Base-by-base conservation (phyloP, 1,140 invertebrate species). In the Periplaneta americana region DNA sequence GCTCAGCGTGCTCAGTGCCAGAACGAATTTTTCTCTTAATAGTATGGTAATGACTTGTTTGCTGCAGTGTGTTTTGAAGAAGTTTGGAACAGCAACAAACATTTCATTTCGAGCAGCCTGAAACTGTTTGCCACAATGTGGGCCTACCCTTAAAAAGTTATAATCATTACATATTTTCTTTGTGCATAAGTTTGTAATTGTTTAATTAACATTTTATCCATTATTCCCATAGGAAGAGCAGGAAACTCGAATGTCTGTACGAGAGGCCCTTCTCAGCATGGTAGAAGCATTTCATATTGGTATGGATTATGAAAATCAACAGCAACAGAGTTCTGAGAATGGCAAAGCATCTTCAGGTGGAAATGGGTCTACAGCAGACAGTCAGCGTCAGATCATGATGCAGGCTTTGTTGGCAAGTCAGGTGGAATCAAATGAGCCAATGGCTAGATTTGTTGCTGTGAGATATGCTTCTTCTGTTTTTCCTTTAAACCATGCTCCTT, bases 381-480 rank as follows among this genome's bases (percentile, higher is more conserved):
- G 77, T 48, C 77, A 66, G 6, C 18, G 80, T 2, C 37, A 48
- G 37, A 17, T 34, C 28, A 66, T 88, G 34, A 85, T 94, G 83
- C 90, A 92, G 84, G 90, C 91, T 81, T 85, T 93, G 4, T 84
- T 93, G 4, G 87, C 90, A 83, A 89, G 90, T 80, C 92, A 93
- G 87, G 91, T 94, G 83, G 91, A 92, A 80, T 92, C 91, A 34
- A 90, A 92, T 36, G 92, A 95, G 83, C 88, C 92, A 0, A 94
- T 95, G 87, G 93, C 95, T 5, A 89, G 96, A 82, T 94, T 95
- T 86, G 93, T 96, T 31, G 94, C 95, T 33, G 95, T 96, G 82
- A 91, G 96, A 82, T 97, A 96, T 87, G 92, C 95, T 2, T 92
- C 93, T 4, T 92, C 92, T 28, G 93, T 97, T 75, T 98, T 97